phyloP scores from a whole-genome alignment of 1,140 invertebrate species.

The Dufourea novaeangliae region DNA sequence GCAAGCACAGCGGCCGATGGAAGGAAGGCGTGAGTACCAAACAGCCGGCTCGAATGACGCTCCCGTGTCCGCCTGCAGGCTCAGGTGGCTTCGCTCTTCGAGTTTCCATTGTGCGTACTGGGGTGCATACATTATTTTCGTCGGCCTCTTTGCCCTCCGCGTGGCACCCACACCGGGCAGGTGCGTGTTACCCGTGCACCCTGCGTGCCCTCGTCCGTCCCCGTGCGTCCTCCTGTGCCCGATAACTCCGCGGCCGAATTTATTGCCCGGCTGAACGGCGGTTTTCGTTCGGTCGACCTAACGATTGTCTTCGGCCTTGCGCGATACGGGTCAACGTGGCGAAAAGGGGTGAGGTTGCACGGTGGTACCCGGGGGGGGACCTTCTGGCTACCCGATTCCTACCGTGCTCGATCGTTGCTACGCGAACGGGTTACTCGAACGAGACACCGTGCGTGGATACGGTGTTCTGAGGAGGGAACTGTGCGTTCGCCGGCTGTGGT shows the following conservation, averaged over 20 bases:
- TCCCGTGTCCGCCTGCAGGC: conserved; percentile 62
- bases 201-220: too few relatives aligned
- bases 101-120: conserved; percentile 63
- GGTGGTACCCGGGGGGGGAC: too few relatives aligned
- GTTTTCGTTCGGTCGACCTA: background rate
- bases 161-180: conserved; percentile 73
- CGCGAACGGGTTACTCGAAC: too few relatives aligned
- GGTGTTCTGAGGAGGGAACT: too few relatives aligned
- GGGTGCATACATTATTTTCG: conserved; percentile 78
- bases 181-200: conserved; percentile 61
- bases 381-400: too few relatives aligned
- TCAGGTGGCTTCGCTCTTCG: conserved; percentile 69
- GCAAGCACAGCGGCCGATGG: conserved; percentile 5
- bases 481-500: background rate
- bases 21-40: conserved; percentile 49
- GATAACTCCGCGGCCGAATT: conserved; percentile 44
- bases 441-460: too few relatives aligned
- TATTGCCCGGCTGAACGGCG: conserved; percentile 34
- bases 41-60: conserved; percentile 68
- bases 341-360: background rate
- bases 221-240: conserved; percentile 27
- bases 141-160: conserved; percentile 58
- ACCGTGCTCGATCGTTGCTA: too few relatives aligned
- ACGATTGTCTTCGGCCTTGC: conserved; percentile 13
- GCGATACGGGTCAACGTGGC: background rate